Conservation (phyloP, 2,797 vertebrate genomes). For the Huso huso region DNA sequence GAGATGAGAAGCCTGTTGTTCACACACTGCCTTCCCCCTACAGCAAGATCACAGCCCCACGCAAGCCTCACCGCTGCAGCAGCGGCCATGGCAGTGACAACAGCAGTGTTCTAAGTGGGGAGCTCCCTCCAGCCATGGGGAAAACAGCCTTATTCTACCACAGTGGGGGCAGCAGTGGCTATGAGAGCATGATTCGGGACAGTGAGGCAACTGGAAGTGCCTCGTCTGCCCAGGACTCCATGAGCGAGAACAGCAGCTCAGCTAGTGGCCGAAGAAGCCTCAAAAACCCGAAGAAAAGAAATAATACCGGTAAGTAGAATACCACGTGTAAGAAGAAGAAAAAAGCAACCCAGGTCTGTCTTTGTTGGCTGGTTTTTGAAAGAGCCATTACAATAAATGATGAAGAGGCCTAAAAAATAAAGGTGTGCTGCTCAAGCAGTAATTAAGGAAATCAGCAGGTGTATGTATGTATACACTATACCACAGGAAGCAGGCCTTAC, state of each 20-base stretch:
- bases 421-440: no score
- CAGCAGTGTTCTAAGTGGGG: slow-evolving; percentile 84
- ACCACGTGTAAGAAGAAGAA: background rate
- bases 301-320: slow-evolving; percentile 64
- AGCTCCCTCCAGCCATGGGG: slow-evolving; percentile 92
- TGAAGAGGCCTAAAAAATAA: no score
- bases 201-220: slow-evolving; percentile 83
- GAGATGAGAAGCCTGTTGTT: slow-evolving; percentile 63
- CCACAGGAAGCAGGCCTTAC: no score
- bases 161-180: slow-evolving; percentile 88
- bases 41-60: slow-evolving; percentile 83
- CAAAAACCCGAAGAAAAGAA: slow-evolving; percentile 73
- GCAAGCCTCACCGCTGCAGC: slow-evolving; percentile 73
- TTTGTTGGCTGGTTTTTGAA: no score
- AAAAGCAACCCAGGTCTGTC: no score
- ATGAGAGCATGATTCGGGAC: slow-evolving; percentile 90
- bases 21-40: slow-evolving; percentile 85
- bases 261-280: slow-evolving; percentile 58
- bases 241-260: slow-evolving; percentile 80
- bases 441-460: no score
- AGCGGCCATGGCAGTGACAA: slow-evolving; percentile 84
- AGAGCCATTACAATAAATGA: no score
- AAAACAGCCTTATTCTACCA: slow-evolving; percentile 89
- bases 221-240: slow-evolving; percentile 80
- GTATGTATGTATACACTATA: no score